Percentiles rank a stretch among this genome's conserved stretches.
Evolutionary conservation across 2,797 vertebrate species (phyloP).

Genomic region (Pyrocephalus nanus): DNA sequence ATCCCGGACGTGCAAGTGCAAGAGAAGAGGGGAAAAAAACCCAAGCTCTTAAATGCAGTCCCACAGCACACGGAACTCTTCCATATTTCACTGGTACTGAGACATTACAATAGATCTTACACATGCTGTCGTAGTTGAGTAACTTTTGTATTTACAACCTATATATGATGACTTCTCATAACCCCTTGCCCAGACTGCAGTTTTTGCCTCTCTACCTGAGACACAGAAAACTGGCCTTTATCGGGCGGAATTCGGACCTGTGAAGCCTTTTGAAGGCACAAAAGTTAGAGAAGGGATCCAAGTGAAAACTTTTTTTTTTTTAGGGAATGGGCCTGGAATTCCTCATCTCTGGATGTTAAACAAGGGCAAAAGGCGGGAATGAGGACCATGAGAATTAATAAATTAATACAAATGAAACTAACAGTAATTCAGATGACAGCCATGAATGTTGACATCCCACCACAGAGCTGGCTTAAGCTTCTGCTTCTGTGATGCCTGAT

Average conservation of each 20-base stretch:
- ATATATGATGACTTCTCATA: accelerated
- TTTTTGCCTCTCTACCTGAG: neutral
- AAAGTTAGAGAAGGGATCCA: neutral
- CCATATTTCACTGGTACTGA: neutral
- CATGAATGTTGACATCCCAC: neutral
- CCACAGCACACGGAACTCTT: no score
- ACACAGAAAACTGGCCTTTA: neutral
- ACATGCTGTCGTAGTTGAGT: accelerated
- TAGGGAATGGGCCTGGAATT: neutral
- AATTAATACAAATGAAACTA: neutral
- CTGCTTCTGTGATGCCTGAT: neutral
- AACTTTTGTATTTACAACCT: neutral
- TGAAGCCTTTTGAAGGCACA: neutral
- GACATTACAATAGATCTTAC: no score
- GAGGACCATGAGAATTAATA: neutral
- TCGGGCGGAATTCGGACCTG: neutral
- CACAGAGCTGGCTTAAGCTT: neutral
- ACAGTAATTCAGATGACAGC: neutral
- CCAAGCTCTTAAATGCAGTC: neutral
- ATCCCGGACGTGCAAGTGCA: accelerated
- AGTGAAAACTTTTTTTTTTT: accelerated
- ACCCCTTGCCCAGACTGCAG: neutral
- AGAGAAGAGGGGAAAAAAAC: no score
- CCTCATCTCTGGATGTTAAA: neutral
- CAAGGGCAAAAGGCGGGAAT: neutral